Evolutionary conservation across 2,113 vertebrate genomes (phyloP), one percentile per base, ranked within the genome.

Genomic region (Dendropsophus ebraccatus): DNA sequence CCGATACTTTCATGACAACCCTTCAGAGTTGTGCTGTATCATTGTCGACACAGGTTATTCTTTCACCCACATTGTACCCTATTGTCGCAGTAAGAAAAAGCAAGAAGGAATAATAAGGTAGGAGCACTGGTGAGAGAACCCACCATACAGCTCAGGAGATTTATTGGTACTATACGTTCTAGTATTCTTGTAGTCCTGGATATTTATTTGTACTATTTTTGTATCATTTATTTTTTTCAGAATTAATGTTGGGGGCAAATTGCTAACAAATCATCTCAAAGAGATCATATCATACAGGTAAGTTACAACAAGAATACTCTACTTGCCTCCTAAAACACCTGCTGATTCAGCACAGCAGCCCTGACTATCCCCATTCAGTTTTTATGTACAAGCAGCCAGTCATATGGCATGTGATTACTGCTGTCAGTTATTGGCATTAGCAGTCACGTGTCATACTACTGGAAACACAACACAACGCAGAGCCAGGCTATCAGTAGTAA

Each of bases 201-300:
- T 50, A 49, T 76, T 23, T 37, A 25, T 52, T 56, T 58, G 4
- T 21, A 60, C 65, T 6, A 5, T 85, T 49, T 41, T 81, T 88
- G 52, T 86, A 37, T 78, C 90, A 2, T 37, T 85, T 90, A n/a
- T 19, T 62, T 35, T 84, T 83, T 91, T 30, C 75, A 99, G 98
- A 93, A 93, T 99, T 89, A 99, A 99, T 25, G 97, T 99, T 41
- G 98, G 98, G 87, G 98, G 98, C 87, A 99, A 99, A 69, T 94
- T 99, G 23, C 93, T 99, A 94, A 98, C 97, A 49, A 99, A 99
- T 90, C 98, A 99, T 92, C 93, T 99, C 67, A 99, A 99, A 92
- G 98, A 99, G 91, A 99, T 98, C 11, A 99, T 99, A 88, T 99
- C 98, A 6, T 99, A 99, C 90, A 96, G 98, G 98, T 99, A 91